A percentile compares a stretch with the other conserved stretches of the same genome.
These are phyloP conservation scores for Bombycilla garrulus DNA, from an alignment of 2,113 vertebrate genomes.

Conservation along the genomic window DNA sequence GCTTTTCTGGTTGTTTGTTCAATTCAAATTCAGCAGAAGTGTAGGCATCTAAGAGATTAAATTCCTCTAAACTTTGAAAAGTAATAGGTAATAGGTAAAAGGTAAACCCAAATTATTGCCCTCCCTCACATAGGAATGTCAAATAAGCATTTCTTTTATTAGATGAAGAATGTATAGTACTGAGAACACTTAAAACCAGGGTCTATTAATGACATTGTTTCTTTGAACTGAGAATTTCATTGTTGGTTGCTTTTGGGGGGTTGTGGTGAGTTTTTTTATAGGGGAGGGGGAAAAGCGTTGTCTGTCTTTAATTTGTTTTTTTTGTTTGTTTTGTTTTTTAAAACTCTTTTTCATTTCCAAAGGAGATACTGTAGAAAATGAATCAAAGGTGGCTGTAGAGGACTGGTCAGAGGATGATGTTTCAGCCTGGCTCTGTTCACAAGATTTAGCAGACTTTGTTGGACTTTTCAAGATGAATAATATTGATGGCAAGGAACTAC, in stretches of 20 bases:
- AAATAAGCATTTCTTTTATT: not conserved
- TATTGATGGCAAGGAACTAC: slow-evolving; percentile 83
- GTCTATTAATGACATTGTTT: not conserved
- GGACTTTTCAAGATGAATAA: slow-evolving; percentile 82
- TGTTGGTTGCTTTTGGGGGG: not conserved
- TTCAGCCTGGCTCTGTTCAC: slow-evolving; percentile 77
- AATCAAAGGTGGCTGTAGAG: slow-evolving; percentile 64
- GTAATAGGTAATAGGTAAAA: not conserved
- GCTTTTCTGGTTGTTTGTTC: not conserved
- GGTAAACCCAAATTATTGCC: not conserved
- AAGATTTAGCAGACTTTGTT: slow-evolving; percentile 77
- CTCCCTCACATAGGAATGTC: not conserved
- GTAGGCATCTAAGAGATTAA: not conserved
- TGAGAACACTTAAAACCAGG: not conserved
- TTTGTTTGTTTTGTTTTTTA: not conserved
- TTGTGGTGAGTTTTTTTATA: not conserved
- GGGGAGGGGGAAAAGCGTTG: fast-evolving
- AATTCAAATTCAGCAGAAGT: not conserved
- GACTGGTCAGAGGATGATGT: slow-evolving; percentile 91
- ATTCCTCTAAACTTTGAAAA: not conserved
- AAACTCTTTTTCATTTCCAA: slow-evolving; percentile 55
- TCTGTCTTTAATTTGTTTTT: not conserved
- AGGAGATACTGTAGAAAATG: slow-evolving; percentile 64
- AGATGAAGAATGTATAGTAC: not conserved
- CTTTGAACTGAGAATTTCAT: not conserved